Evolutionary conservation across 1,140 invertebrate species (phyloP), one percentile per base, ranked within the genome.

Genomic region (Philopotamus ludificatus): DNA sequence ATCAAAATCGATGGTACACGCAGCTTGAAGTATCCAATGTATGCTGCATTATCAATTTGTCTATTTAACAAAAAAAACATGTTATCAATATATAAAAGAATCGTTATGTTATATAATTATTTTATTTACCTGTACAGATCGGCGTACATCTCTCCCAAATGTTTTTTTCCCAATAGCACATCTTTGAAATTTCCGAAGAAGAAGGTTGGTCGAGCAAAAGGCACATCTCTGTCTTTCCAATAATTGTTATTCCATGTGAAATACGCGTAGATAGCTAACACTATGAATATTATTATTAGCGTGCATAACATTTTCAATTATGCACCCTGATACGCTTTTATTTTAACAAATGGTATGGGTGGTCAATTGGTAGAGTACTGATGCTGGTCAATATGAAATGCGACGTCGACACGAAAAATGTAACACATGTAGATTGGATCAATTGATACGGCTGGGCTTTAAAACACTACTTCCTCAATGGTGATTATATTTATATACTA

Each of bases 221-320:
- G 76, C 2, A 83, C 78, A 0, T 75, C 74, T 2, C 70, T 74
- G 1, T 72, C 73, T 41, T 73, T 64, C 82, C 81, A 83, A 49
- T 77, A 83, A 53, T 77, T 70, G 57, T 77, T 81, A 0, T 75
- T 81, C 18, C 74, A 67, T 0, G 76, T 81, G 9, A 79, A 70
- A 62, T 76, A 82, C 10, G 67, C 50, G 63, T 81, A 80, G 0
- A 75, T 25, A 2, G 12, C 49, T 12, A 41, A 16, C n/a, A 21
- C 50, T 16, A 62, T 20, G 21, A 42, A 4, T 12, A 26, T 10
- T 0, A 44, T 10, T 28, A 65, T 34, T 9, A 12, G 12, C 9
- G 53, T 12, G 20, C 10, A n/a, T 21, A 42, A 18, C 18, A 63
- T n/a, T 34, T 39, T 63, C 18, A 55, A 21, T 15, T n/a, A n/a